Evolutionary conservation across 2,797 vertebrate species (phyloP).

Genomic region (Melanogrammus aeglefinus): DNA sequence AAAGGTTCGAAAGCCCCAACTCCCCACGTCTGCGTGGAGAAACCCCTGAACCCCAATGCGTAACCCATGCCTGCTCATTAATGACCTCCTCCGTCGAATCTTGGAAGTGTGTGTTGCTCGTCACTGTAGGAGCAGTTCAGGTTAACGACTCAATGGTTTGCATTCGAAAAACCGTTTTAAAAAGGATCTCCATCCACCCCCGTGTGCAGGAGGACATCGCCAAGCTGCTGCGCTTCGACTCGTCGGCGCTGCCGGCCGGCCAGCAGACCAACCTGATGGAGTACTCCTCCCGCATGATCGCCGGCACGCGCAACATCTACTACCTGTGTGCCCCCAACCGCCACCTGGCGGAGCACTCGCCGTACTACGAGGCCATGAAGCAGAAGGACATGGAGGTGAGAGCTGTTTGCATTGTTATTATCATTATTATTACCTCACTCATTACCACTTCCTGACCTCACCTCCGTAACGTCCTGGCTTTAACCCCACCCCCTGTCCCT

Average conservation of each 20-base stretch:
- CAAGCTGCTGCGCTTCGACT: constrained; percentile 88
- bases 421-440: background rate
- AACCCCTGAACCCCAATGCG: no score
- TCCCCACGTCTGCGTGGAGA: no score
- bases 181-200: background rate
- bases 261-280: constrained; percentile 87
- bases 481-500: no score
- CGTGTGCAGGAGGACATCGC: constrained; percentile 88
- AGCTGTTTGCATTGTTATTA: no score
- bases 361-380: constrained; percentile 96
- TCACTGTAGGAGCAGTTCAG: background rate
- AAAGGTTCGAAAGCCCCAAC: no score
- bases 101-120: background rate
- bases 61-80: background rate
- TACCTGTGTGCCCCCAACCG: constrained; percentile 92
- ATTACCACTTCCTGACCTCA: no score
- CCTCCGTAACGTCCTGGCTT: no score
- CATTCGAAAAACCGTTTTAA: background rate
- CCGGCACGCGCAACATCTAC: constrained; percentile 91
- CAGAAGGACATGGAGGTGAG: constrained; percentile 91
- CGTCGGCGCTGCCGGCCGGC: constrained; percentile 82
- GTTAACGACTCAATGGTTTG: background rate
- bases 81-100: background rate
- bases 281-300: constrained; percentile 86
- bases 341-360: constrained; percentile 89